phyloP scores from a whole-genome alignment of 2,113 vertebrate species.

The Mohoua ochrocephala region DNA sequence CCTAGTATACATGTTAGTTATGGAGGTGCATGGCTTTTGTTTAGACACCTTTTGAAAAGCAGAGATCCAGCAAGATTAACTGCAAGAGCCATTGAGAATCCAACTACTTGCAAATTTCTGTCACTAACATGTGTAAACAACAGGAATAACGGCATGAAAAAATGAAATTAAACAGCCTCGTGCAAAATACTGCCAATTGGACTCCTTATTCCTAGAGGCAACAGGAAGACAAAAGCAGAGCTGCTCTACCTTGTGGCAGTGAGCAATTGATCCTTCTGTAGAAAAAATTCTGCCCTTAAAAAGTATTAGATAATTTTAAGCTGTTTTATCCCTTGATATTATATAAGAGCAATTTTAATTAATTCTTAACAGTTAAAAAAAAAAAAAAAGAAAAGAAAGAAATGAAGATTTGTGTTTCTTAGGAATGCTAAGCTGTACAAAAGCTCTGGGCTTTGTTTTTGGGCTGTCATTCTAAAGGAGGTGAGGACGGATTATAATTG shows the following conservation, averaged over 20 bases:
- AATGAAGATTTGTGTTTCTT: constrained; percentile 73
- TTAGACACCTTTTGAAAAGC: background rate
- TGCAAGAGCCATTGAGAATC: background rate
- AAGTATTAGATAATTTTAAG: constrained; percentile 63
- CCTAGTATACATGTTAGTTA: background rate
- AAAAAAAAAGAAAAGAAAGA: constrained; percentile 13
- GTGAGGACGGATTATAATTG: constrained; percentile 82
- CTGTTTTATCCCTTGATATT: constrained; percentile 60
- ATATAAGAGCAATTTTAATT: constrained; percentile 69
- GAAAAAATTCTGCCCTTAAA: constrained; percentile 12
- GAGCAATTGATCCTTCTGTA: background rate
- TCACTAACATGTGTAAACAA: background rate
- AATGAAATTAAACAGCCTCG: background rate
- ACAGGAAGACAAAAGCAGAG: constrained; percentile 3
- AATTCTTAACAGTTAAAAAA: constrained; percentile 58
- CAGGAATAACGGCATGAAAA: background rate
- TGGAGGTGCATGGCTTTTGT: background rate
- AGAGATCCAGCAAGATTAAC: background rate
- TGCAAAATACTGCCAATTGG: background rate
- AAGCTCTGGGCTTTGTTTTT: constrained; percentile 77
- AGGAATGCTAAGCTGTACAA: constrained; percentile 77
- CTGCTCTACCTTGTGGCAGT: constrained; percentile 39
- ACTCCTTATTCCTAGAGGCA: background rate
- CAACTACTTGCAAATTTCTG: background rate
- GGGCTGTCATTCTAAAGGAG: constrained; percentile 77